Base-by-base conservation (phyloP, 2,113 vertebrate genomes). In the Cebidichthys violaceus region DNA sequence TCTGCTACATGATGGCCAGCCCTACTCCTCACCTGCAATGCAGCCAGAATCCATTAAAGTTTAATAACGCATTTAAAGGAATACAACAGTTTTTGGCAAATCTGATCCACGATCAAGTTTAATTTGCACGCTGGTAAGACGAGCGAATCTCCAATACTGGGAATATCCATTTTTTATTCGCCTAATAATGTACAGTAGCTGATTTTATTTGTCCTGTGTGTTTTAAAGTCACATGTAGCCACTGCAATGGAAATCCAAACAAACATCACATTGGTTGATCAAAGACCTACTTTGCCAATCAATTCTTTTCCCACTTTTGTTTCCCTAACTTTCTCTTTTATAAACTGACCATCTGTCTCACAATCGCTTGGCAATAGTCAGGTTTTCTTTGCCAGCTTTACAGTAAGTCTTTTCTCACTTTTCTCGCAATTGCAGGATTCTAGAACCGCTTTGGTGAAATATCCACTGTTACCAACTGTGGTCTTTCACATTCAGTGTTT, bases 271-370 rank as follows among this genome's bases (percentile, higher is more conserved):
- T n/a, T 66, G 73, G 47, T 45, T 66, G 47, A 52, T 66, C 22
- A 59, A 41, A n/a, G 52, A 57, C 17, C 59, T 62, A 37, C 45
- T 61, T 69, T 75, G 24, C 39, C 60, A 24, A 59, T 82, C 77
- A 37, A 29, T 82, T 50, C 45, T 79, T 80, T 33, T 79, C 65
- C 11, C 74, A 52, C 29, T 84, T 71, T 54, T 60, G 27, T n/a
- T n/a, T n/a, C n/a, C n/a, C 66, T 33, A 86, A 89, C 85, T 83
- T 81, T 87, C 50, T 84, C 76, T 80, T 83, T 88, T 81, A 87
- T 71, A 90, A 90, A 89, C 79, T 83, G 80, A 91, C 91, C 90
- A 94, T 92, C 93, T 94, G 91, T 81, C 90, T 79, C 87, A 75
- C 79, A 81, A 88, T 90, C 79, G 71, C 86, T 89, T 90, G 92